Percentiles rank a stretch among this genome's conserved stretches.
Evolutionary conservation across 2,113 vertebrate genomes (phyloP).

Genomic region (Sapajus apella): DNA sequence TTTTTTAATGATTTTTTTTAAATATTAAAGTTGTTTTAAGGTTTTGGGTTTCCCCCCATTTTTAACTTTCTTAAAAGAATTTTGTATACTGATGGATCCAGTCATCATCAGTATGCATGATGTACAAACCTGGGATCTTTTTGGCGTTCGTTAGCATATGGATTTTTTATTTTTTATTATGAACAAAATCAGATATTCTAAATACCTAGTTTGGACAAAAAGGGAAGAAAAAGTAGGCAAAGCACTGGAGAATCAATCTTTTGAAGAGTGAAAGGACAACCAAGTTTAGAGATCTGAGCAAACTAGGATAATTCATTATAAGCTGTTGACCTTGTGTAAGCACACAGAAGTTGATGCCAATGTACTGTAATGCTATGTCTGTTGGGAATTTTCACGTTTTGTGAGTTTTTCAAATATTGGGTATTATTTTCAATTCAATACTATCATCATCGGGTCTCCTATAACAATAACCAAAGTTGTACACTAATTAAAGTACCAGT

Average conservation of each 20-base stretch:
- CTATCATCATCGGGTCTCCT: not conserved
- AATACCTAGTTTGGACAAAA: not conserved
- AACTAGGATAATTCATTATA: not conserved
- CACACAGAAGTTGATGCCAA: not conserved
- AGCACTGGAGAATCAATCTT: constrained; percentile 8
- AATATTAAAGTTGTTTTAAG: constrained; percentile 1
- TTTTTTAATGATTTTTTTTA: constrained; percentile 5
- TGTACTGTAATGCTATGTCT: not conserved
- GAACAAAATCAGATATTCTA: not conserved
- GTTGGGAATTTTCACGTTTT: not conserved
- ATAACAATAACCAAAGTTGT: not conserved
- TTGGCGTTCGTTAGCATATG: constrained; percentile 7
- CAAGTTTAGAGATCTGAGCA: not conserved
- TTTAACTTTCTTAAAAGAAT: not conserved
- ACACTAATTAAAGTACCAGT: not conserved
- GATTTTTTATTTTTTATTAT: constrained; percentile 29
- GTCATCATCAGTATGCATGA: not conserved
- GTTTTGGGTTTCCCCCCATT: not conserved
- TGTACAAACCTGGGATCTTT: not conserved
- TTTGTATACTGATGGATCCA: not conserved
- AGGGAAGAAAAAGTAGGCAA: not conserved
- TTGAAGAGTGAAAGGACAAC: not conserved
- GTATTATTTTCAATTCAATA: not conserved
- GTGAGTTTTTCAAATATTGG: not conserved
- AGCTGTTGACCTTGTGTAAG: not conserved